Conservation (phyloP, 2,797 vertebrate genomes). For the Characodon lateralis region DNA sequence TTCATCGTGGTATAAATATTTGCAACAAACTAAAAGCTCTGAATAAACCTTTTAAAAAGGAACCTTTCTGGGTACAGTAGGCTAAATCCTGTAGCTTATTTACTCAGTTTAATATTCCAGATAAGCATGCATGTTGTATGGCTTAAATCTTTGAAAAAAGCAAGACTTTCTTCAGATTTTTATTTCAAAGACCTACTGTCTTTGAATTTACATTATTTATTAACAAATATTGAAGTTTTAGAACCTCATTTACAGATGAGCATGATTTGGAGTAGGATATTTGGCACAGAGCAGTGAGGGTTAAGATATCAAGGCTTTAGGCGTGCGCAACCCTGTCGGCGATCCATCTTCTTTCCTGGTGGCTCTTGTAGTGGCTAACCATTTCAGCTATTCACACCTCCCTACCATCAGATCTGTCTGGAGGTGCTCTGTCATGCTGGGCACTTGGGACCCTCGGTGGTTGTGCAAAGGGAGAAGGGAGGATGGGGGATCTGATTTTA, state of each 20-base stretch:
- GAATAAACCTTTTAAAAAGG: not conserved
- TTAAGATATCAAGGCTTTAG: not conserved
- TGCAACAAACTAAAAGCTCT: not conserved
- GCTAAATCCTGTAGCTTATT: not conserved
- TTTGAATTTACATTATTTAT: not conserved
- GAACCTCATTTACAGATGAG: not conserved
- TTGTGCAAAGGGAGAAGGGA: not conserved
- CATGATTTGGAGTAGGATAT: not conserved
- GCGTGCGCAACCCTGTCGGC: slow-evolving; percentile 8
- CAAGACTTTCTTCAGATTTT: not conserved
- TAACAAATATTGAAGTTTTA: not conserved
- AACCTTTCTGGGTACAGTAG: not conserved
- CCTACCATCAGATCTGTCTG: slow-evolving; percentile 50
- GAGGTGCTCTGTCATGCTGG: slow-evolving; percentile 43
- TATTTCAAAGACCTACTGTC: not conserved
- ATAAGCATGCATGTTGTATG: not conserved
- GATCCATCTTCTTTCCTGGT: slow-evolving; percentile 52
- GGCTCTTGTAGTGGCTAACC: slow-evolving; percentile 53
- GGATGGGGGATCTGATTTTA: slow-evolving; percentile 15
- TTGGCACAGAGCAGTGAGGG: slow-evolving; percentile 5
- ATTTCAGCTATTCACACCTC: slow-evolving; percentile 62
- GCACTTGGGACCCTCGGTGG: slow-evolving; percentile 5
- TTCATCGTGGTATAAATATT: not conserved
- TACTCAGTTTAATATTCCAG: not conserved
- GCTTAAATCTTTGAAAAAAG: not conserved